A percentile compares a stretch with the other conserved stretches of the same genome.
These are phyloP conservation scores for Cichladusa arquata DNA, from an alignment of 2,113 vertebrate genomes.

Conservation along the genomic window DNA sequence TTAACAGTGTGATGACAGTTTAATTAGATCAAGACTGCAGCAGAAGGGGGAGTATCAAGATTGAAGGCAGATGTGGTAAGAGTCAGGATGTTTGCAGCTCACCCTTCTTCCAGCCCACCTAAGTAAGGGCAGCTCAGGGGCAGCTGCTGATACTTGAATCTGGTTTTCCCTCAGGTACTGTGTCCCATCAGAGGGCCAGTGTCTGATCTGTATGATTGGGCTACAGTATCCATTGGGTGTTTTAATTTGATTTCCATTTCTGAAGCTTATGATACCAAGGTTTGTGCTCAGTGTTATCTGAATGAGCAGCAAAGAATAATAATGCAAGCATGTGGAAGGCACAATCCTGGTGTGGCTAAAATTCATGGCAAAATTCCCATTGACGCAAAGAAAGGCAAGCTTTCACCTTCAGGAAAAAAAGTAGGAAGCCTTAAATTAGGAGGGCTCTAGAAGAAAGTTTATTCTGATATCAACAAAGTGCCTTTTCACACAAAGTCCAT, in stretches of 20 bases:
- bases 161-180: neutral
- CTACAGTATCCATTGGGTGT: neutral
- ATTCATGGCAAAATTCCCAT: neutral
- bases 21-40: constrained; percentile 62
- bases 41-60: neutral
- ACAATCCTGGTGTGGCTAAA: neutral
- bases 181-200: neutral
- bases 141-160: neutral
- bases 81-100: neutral
- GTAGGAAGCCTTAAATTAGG: neutral
- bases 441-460: neutral
- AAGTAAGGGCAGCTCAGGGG: neutral
- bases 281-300: neutral
- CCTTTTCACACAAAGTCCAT: neutral
- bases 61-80: constrained; percentile 17
- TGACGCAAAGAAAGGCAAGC: neutral
- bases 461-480: neutral
- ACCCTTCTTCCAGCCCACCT: neutral
- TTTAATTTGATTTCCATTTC: neutral
- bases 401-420: neutral
- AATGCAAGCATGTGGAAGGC: neutral
- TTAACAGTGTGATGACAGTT: constrained; percentile 56
- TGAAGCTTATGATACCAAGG: neutral
- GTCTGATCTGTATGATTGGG: neutral
- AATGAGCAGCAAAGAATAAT: neutral